Evolutionary conservation across 2,113 vertebrate species (phyloP), one percentile per base, ranked within the genome.

Genomic region (Muntiacus muntjak): DNA sequence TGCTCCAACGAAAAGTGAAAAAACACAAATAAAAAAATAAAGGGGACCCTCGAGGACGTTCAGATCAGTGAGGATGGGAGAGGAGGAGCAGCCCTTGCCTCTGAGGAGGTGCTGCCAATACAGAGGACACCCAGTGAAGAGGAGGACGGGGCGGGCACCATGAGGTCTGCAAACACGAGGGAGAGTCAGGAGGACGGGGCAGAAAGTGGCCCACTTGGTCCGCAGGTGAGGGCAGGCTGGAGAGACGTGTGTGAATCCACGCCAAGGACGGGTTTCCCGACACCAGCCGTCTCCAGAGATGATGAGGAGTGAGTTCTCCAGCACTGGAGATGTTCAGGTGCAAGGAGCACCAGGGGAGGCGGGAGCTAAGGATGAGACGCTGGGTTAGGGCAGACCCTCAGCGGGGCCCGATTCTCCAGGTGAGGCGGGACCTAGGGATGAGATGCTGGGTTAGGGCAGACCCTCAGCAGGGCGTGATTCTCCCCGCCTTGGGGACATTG

Each of bases 141-240:
- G 84, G 43, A 85, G 36, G 57, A 25, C 17, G 25, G 1, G 25
- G 26, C 0, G 0, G n/a, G 28, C 45, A 21, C 0, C 0, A 25
- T 2, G 5, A 43, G 23, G 8, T 45, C 60, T 52, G 40, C 15
- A 50, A 64, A 36, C n/a, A 40, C 1, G 21, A 82, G 23, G 21
- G 26, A 7, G 12, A 15, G 4, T 25, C 12, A 1, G 4, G 30
- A 33, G 36, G 47, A 40, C 15, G 0, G 5, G 10, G 8, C 19
- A 52, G 55, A 23, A 82, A 14, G 1, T 36, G 30, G 74, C 47
- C 30, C 21, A 4, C 3, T 2, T 13, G 8, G 21, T 26, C 30
- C 16, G 1, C 10, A 1, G 13, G 28, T 23, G 62, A 6, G 6
- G 15, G 19, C 54, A 40, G 14, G 58, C 11, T 86, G 43, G 60